These are phyloP conservation scores for Lasius fuliginosus DNA, from an alignment of 2,888 invertebrate genomes.

Conservation along the genomic window DNA sequence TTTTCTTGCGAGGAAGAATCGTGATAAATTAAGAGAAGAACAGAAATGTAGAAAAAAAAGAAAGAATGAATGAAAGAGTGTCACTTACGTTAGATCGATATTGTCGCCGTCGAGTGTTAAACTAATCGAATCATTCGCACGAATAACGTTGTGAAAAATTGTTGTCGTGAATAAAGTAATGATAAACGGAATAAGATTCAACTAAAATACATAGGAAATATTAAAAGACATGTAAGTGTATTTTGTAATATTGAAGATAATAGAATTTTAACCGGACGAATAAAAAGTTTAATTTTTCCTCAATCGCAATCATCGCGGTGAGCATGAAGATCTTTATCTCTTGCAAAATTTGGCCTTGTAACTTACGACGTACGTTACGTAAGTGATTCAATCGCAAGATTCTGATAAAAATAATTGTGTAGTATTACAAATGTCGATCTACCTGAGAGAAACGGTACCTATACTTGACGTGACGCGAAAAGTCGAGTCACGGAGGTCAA, in stretches of 20 bases:
- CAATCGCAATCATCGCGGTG: not conserved
- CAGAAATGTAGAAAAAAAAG: conserved; percentile 29
- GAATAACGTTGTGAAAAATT: not conserved
- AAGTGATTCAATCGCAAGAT: not conserved
- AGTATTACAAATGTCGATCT: not conserved
- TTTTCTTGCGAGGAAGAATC: conserved; percentile 14
- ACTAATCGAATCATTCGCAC: not conserved
- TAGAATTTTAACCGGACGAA: not conserved
- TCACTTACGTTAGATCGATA: conserved; percentile 26
- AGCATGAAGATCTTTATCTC: conserved; percentile 22
- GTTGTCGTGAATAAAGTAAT: not conserved
- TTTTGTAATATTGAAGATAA: not conserved
- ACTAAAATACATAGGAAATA: not conserved
- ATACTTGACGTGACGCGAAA: not conserved
- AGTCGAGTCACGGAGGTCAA: not conserved
- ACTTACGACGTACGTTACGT: not conserved
- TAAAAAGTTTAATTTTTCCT: conserved; percentile 3
- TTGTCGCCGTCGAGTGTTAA: not conserved
- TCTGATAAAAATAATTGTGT: not conserved
- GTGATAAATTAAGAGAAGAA: conserved; percentile 30
- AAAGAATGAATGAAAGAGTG: conserved; percentile 14
- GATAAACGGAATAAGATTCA: not conserved
- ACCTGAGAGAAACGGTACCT: not conserved
- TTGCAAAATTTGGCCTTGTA: conserved; percentile 22
- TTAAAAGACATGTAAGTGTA: not conserved